Percentiles rank a stretch among this genome's conserved stretches.
Evolutionary conservation across 2,113 vertebrate species (phyloP).

Genomic region (Rafetus swinhoei): DNA sequence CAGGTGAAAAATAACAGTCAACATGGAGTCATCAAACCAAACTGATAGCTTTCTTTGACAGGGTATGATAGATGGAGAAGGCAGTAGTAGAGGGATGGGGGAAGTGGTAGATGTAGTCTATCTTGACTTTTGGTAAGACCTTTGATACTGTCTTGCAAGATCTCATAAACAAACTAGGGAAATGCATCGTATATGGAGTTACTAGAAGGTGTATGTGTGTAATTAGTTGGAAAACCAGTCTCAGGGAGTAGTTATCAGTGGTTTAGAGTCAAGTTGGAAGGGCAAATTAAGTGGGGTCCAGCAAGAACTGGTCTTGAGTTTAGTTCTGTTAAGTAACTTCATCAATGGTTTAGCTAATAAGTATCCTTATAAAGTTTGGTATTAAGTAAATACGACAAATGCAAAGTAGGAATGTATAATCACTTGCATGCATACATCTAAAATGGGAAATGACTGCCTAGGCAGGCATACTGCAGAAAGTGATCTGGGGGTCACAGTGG

Average conservation of each 20-base stretch:
- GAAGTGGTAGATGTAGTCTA: not conserved
- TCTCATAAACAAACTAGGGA: not conserved
- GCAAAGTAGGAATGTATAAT: no score
- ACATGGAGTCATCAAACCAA: not conserved
- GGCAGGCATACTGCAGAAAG: no score
- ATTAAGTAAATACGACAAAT: no score
- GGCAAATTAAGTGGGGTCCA: not conserved
- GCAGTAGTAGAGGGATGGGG: no score
- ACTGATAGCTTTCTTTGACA: not conserved
- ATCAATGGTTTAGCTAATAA: not conserved
- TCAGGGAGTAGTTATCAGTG: not conserved
- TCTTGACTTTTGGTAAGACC: not conserved
- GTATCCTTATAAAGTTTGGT: not conserved
- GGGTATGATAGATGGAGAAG: not conserved
- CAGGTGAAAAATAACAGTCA: not conserved
- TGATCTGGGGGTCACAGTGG: no score
- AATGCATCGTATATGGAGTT: not conserved
- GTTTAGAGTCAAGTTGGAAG: not conserved
- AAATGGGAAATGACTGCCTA: no score
- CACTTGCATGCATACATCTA: no score
- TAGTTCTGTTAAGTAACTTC: not conserved
- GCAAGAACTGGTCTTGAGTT: not conserved
- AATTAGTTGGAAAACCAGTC: not conserved
- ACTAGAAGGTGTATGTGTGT: not conserved
- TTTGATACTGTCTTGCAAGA: not conserved